Base-by-base conservation (phyloP, 2,888 invertebrate genomes). In the Galerucella calmariensis region DNA sequence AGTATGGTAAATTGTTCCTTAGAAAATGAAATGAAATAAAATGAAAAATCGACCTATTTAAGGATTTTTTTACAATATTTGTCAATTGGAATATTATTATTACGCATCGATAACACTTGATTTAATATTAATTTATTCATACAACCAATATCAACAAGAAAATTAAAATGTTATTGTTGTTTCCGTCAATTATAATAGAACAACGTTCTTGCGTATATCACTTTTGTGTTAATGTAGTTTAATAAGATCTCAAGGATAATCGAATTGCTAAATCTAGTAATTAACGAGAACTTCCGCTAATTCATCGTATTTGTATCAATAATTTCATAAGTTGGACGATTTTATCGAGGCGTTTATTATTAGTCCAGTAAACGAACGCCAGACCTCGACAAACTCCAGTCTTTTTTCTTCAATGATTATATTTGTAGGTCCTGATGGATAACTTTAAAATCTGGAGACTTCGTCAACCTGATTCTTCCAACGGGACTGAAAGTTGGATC, bases 261-360 rank as follows among this genome's bases (percentile, higher is more conserved):
- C 20, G 46, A 20, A 65, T 65, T 46, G 20, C 16, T 65, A 16
- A 20, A 46, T 46, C 27, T 16, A 65, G 10, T 65, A 65, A 41
- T 65, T 44, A 65, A 35, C 35, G 12, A 35, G n/a, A 0, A 65
- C 63, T 65, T 65, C 63, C 63, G 44, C 14, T 62, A 41, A n/a
- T 62, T 59, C 59, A 27, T 62, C n/a, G 41, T 51, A 51, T 51
- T 56, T 14, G 56, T 10, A 56, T 56, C 56, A 56, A 10, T 56
- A 56, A 56, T 53, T 53, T 53, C n/a, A 53, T 20, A 56, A 8
- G 56, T 16, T 20, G 10, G 20, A 56, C 56, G 20, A 56, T 16
- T 56, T 56, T 56, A 56, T 56, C 10, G n/a, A 16, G n/a, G 1
- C 0, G 3, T 20, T 51, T 8, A 5, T 5, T 8, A 35, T 35